Percentiles rank a stretch among this genome's conserved stretches.
Conservation (phyloP, 2,888 invertebrate genomes). For the Heliconius sara region DNA sequence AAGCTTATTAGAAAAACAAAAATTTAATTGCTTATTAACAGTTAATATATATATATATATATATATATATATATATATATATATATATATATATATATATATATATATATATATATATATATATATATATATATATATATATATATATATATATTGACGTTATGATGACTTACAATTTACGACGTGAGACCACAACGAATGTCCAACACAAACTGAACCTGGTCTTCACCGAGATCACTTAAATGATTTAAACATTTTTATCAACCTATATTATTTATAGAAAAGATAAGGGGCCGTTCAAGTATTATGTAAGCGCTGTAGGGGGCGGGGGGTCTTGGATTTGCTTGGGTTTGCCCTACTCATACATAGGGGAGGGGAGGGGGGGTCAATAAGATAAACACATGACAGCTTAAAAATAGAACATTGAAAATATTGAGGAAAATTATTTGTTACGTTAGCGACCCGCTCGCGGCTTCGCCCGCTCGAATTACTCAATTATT, state of each 20-base stretch:
- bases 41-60: no score
- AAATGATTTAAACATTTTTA: background rate
- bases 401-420: background rate
- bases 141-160: background rate
- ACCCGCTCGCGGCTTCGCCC: background rate
- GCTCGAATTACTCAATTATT: no score
- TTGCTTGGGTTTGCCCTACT: no score
- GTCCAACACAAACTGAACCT: slow-evolving; percentile 2
- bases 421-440: background rate
- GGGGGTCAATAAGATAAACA: background rate
- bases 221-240: background rate
- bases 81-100: no score
- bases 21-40: no score
- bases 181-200: background rate
- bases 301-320: no score
- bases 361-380: no score
- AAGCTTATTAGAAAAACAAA: no score
- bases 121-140: no score
- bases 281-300: background rate
- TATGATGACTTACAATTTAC: background rate
- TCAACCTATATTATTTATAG: background rate
- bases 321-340: no score
- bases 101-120: no score
- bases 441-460: background rate
- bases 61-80: no score